A percentile compares a stretch with the other conserved stretches of the same genome.
Conservation (phyloP, 2,113 vertebrate species). For the Ursus arctos region DNA sequence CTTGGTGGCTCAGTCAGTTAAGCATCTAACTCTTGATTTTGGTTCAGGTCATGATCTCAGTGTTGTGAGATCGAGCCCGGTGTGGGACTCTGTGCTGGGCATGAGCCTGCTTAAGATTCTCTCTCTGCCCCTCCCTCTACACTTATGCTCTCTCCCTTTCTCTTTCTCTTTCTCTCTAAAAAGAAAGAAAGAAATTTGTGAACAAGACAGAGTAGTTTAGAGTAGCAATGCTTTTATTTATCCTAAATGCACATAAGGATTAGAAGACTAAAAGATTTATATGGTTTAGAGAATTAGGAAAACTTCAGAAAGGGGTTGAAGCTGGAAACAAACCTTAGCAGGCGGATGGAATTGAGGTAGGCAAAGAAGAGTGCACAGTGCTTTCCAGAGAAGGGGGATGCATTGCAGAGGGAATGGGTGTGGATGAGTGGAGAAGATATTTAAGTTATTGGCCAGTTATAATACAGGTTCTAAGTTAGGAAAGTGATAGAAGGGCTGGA, state of each 20-base stretch:
- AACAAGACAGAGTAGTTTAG: not conserved
- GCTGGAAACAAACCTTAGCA: not conserved
- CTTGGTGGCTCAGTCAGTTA: not conserved
- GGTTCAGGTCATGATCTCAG: not conserved
- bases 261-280: constrained; percentile 18
- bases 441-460: not conserved
- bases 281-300: not conserved
- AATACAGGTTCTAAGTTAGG: not conserved
- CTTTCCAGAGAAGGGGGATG: not conserved
- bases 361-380: not conserved
- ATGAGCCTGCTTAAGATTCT: not conserved
- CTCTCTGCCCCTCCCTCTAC: not conserved
- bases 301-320: not conserved
- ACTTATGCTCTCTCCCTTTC: not conserved
- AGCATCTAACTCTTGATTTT: not conserved
- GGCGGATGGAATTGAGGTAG: not conserved
- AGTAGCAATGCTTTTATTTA: not conserved
- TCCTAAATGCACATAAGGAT: not conserved
- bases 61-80: not conserved
- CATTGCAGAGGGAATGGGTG: not conserved
- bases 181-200: not conserved
- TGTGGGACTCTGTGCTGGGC: not conserved
- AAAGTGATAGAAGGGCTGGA: not conserved
- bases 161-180: not conserved
- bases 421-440: not conserved